These are phyloP conservation scores for Mamestra brassicae DNA, from an alignment of 2,888 invertebrate genomes.

Conservation along the genomic window DNA sequence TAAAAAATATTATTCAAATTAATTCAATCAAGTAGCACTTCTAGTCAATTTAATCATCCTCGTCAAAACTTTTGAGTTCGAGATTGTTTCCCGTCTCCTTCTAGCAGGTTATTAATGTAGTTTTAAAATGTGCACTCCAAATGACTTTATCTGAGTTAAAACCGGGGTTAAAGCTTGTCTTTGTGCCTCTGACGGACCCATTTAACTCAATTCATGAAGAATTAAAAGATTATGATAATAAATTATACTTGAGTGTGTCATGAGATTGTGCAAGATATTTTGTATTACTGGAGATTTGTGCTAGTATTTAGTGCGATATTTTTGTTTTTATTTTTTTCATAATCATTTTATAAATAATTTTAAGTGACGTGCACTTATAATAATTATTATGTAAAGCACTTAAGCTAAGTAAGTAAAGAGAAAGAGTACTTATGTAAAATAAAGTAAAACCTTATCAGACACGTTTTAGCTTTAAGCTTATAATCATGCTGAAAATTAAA, in stretches of 20 bases:
- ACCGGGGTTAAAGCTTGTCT: conserved; percentile 82
- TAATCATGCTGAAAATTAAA: background rate
- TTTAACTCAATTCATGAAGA: conserved; percentile 79
- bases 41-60: conserved; percentile 62
- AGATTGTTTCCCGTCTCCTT: conserved; percentile 75
- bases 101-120: conserved; percentile 86
- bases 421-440: background rate
- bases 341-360: background rate
- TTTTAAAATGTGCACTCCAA: conserved; percentile 87
- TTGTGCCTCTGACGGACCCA: conserved; percentile 81
- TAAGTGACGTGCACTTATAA: background rate
- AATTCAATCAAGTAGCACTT: conserved; percentile 34
- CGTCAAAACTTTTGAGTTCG: conserved; percentile 77
- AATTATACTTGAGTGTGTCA: conserved; percentile 42
- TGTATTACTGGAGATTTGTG: background rate
- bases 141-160: conserved; percentile 85
- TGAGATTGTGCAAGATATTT: conserved; percentile 36
- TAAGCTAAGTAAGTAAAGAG: background rate
- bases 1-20: background rate
- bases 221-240: conserved; percentile 62
- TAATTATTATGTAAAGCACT: background rate
- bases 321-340: too few relatives aligned
- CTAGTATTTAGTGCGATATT: background rate
- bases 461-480: background rate
- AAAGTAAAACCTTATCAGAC: background rate